These are phyloP conservation scores for Lamellibrachia columna DNA, from an alignment of 2,888 invertebrate species.

Conservation along the genomic window DNA sequence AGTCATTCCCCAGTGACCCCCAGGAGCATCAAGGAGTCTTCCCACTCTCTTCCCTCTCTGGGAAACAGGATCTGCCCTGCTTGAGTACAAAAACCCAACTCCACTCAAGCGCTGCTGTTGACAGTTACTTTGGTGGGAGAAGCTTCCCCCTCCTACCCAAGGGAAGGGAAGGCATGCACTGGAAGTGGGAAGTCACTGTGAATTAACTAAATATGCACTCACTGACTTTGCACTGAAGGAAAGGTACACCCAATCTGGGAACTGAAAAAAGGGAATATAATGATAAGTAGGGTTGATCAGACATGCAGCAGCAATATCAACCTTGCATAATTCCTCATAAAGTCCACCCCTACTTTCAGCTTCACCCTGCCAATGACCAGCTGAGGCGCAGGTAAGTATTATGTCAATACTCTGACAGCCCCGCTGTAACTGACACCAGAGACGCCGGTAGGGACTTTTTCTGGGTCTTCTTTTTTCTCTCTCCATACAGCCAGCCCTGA, in stretches of 20 bases:
- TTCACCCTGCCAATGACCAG: neutral
- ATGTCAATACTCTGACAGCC: constrained; percentile 3
- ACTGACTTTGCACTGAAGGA: neutral
- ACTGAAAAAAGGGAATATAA: neutral
- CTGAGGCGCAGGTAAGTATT: neutral
- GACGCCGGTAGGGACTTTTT: neutral
- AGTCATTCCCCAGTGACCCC: neutral
- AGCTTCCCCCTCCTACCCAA: neutral
- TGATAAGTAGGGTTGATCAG: neutral
- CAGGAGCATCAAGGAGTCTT: neutral
- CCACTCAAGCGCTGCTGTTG: neutral
- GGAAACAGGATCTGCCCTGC: constrained; percentile 6
- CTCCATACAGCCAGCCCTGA: neutral
- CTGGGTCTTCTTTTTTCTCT: neutral
- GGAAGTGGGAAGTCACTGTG: constrained; percentile 6
- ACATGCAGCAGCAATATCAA: too few relatives aligned
- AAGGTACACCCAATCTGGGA: neutral
- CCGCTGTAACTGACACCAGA: neutral
- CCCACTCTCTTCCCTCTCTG: neutral
- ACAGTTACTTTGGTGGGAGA: neutral
- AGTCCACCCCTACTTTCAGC: neutral
- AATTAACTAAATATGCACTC: neutral
- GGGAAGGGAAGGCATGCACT: neutral
- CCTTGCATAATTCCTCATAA: neutral
- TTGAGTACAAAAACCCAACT: neutral